These are phyloP conservation scores for Pasiphila rectangulata DNA, from an alignment of 2,888 invertebrate species.

Conservation along the genomic window DNA sequence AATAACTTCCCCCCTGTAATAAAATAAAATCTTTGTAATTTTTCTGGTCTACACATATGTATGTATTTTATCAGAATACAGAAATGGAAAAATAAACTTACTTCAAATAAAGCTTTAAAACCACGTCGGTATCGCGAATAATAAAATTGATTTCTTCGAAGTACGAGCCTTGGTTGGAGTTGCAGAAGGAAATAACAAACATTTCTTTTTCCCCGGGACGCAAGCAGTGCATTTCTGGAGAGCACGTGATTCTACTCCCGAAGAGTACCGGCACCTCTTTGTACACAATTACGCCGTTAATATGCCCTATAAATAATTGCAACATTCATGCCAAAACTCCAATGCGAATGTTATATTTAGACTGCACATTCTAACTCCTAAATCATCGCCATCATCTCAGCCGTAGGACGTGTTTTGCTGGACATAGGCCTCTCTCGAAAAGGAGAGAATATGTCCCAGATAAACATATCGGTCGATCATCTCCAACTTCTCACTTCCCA, in stretches of 20 bases:
- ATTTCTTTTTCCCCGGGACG: constrained; percentile 73
- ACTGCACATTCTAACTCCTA: background rate
- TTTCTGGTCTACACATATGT: background rate
- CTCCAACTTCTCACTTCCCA: too few species aligned
- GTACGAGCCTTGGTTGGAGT: constrained; percentile 81
- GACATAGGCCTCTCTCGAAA: too few species aligned
- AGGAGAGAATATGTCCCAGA: too few species aligned
- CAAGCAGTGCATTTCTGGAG: constrained; percentile 68
- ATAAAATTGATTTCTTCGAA: constrained; percentile 82
- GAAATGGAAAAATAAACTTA: too few species aligned
- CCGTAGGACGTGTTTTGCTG: too few species aligned
- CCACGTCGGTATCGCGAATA: constrained; percentile 80
- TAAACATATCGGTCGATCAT: too few species aligned
- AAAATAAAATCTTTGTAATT: background rate
- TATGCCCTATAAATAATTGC: constrained; percentile 69
- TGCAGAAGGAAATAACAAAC: constrained; percentile 79
- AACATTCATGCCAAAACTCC: constrained; percentile 24
- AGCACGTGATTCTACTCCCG: constrained; percentile 78
- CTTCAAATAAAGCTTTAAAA: constrained; percentile 80
- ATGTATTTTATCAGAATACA: too few species aligned
- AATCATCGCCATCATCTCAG: too few species aligned
- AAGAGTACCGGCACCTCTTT: constrained; percentile 72
- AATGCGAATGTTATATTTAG: constrained; percentile 20
- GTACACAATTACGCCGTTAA: constrained; percentile 79
- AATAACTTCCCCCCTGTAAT: constrained; percentile 80